Conservation (phyloP, 2,888 invertebrate species). For the Phania funesta region DNA sequence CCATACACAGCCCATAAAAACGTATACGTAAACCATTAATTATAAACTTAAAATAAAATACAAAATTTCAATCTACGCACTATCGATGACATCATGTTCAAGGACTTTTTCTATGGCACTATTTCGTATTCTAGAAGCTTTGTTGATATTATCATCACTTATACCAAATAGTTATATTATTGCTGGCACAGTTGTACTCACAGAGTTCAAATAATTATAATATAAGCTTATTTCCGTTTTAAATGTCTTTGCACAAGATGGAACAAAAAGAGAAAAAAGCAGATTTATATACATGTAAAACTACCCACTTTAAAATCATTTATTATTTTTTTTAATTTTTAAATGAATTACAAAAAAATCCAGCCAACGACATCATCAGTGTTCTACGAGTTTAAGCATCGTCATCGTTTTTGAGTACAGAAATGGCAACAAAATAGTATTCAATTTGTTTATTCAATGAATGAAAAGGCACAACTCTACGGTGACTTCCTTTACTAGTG, state of each 20-base stretch:
- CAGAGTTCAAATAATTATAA: constrained; percentile 4
- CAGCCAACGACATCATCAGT: neutral
- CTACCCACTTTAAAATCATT: constrained; percentile 53
- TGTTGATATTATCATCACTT: neutral
- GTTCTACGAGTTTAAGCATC: neutral
- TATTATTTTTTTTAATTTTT: constrained; percentile 13
- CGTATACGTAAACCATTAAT: neutral
- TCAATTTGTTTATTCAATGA: constrained; percentile 15
- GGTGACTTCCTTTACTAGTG: neutral
- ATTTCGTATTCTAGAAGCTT: neutral
- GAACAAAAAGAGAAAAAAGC: neutral
- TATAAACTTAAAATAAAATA: neutral
- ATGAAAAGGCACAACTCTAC: neutral
- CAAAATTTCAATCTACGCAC: constrained; percentile 39
- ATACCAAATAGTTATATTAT: neutral
- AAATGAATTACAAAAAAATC: constrained; percentile 31
- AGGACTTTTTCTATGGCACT: neutral
- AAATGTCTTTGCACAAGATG: neutral
- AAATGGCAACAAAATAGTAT: no score
- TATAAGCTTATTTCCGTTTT: constrained; percentile 4
- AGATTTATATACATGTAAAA: neutral
- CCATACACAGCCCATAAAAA: neutral
- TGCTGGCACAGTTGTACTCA: constrained; percentile 10
- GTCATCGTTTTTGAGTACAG: neutral
- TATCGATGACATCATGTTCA: constrained; percentile 36